These are phyloP conservation scores for Euproctis similis DNA, from an alignment of 2,888 invertebrate genomes.

Conservation along the genomic window DNA sequence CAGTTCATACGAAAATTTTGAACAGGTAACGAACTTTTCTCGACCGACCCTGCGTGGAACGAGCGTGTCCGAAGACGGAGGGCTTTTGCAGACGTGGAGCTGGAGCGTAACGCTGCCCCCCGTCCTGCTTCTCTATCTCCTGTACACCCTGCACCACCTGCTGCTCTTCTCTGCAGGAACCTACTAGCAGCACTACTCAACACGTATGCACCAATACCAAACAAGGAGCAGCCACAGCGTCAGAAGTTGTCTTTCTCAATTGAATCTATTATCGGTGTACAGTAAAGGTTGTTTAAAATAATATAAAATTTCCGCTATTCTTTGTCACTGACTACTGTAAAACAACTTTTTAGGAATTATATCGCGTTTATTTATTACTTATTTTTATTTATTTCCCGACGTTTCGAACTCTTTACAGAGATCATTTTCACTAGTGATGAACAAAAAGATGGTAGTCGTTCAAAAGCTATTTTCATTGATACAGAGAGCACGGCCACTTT, in stretches of 20 bases:
- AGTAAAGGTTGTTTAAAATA: slow-evolving; percentile 29
- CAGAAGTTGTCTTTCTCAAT: slow-evolving; percentile 78
- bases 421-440: too few relatives aligned
- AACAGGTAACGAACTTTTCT: slow-evolving; percentile 35
- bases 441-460: too few relatives aligned
- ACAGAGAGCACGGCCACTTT: too few relatives aligned
- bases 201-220: slow-evolving; percentile 47
- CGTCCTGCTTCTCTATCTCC: slow-evolving; percentile 20
- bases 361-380: too few relatives aligned
- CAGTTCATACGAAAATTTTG: too few relatives aligned
- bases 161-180: slow-evolving; percentile 67
- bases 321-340: too few relatives aligned
- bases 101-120: slow-evolving; percentile 70
- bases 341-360: too few relatives aligned
- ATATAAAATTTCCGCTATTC: too few relatives aligned
- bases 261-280: slow-evolving; percentile 82
- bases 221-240: slow-evolving; percentile 33
- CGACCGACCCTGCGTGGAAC: slow-evolving; percentile 61
- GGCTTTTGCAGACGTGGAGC: slow-evolving; percentile 81
- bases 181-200: slow-evolving; percentile 58
- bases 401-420: too few relatives aligned
- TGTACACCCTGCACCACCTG: slow-evolving; percentile 34
- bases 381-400: too few relatives aligned
- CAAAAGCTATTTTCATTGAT: too few relatives aligned
- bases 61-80: slow-evolving; percentile 73